Evolutionary conservation across 1,140 invertebrate species (phyloP), one percentile per base, ranked within the genome.

Genomic region (Diprion similis): DNA sequence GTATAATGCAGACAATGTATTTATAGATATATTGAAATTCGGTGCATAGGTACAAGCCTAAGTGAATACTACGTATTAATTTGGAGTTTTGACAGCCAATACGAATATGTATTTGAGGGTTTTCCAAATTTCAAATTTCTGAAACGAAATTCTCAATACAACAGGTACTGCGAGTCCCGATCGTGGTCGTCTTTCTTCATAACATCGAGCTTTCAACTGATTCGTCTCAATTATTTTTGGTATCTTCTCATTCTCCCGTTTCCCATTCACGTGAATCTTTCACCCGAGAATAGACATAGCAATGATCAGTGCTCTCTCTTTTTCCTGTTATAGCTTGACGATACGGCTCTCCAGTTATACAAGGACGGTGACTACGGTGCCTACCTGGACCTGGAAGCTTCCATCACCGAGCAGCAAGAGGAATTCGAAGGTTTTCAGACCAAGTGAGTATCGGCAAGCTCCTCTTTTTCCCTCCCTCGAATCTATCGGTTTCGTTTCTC

Each of bases 321-420:
- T 75, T 77, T 81, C 80, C 70, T 87, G 79, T 94, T 93, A 64
- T 91, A 99, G 98, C 90, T 99, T 86, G 97, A 99, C 87, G 97
- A 99, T 90, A 96, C 95, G 74, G 95, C 97, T 19, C 90, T 99
- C 68, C 98, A 99, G 88, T 91, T 99, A 71, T 99, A 98, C 89
- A 96, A 97, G 89, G 96, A 98, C 88, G 95, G 97, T 77, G 97
- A 98, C 87, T 98, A 96, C 88, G 97, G 97, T n/a, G 93, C 95
- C 70, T 99, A 99, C 88, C 88, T 99, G 86, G 98, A 99, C 89
- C 90, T 98, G 82, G 97, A 99, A 85, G 95, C 96, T 24, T 96
- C 97, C 47, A 93, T 99, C 78, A 95, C 94, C 80, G 97, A 99
- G 87, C 97, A 99, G 85, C 92, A 95, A 76, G 97, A 99, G 84